Percentiles rank a stretch among this genome's conserved stretches.
phyloP scores from a whole-genome alignment of 2,888 invertebrate genomes.

The Hartigia nigra region DNA sequence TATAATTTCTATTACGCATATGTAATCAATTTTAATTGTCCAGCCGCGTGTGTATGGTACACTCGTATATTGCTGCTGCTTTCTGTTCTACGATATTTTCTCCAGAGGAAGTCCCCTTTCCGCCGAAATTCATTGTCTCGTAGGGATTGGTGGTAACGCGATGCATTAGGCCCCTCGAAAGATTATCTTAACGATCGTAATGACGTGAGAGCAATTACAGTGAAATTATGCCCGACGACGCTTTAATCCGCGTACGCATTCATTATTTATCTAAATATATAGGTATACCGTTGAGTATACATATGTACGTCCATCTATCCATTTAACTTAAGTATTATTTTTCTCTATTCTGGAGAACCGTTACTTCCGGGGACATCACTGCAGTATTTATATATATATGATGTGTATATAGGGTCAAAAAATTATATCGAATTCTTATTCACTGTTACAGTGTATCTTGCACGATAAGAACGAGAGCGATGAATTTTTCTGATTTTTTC shows the following conservation, averaged over 20 bases:
- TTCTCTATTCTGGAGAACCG: neutral
- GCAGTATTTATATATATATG: too few species aligned
- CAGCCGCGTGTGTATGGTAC: neutral
- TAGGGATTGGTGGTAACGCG: conserved; percentile 1
- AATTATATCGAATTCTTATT: neutral
- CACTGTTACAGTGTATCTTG: neutral
- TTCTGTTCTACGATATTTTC: neutral
- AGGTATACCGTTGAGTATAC: neutral
- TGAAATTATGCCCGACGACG: neutral
- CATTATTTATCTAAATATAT: neutral
- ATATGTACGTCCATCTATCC: neutral
- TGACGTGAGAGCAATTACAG: conserved; percentile 3
- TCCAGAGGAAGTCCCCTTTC: neutral
- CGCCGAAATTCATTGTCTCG: conserved; percentile 6
- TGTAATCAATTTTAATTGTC: neutral
- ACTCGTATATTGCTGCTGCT: neutral
- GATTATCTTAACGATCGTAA: conserved; percentile 5
- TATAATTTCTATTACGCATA: neutral
- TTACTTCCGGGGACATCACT: neutral
- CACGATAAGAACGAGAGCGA: neutral
- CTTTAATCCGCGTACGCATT: neutral
- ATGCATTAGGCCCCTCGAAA: conserved; percentile 3
- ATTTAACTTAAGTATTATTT: neutral
- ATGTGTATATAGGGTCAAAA: too few species aligned
- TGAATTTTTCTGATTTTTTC: neutral